phyloP scores from a whole-genome alignment of 2,888 invertebrate genomes.

The Eupithecia tripunctaria region DNA sequence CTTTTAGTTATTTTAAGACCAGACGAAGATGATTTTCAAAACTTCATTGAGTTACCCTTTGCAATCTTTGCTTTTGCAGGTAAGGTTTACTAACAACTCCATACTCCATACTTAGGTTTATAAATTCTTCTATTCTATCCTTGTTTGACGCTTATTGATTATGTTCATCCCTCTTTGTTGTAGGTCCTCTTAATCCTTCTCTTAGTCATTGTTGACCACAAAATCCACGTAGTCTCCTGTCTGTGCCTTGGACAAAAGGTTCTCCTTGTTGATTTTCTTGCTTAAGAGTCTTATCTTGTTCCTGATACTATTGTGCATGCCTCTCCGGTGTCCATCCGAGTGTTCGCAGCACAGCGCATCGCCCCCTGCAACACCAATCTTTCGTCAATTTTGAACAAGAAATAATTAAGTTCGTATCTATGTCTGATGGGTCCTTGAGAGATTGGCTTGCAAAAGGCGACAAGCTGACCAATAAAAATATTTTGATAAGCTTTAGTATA shows the following conservation, averaged over 20 bases:
- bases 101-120: not conserved
- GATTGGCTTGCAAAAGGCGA: slow-evolving; percentile 69
- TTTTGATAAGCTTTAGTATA: slow-evolving; percentile 14
- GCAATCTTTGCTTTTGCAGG: too few species aligned
- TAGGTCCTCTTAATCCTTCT: too few species aligned
- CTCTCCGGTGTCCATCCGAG: slow-evolving; percentile 70
- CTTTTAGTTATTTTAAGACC: not conserved
- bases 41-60: not conserved
- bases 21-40: not conserved
- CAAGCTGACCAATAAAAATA: slow-evolving; percentile 41
- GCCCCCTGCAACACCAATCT: slow-evolving; percentile 80
- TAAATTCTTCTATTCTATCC: not conserved
- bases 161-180: not conserved
- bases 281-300: slow-evolving; percentile 64
- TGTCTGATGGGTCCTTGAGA: slow-evolving; percentile 27
- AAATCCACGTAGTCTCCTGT: slow-evolving; percentile 75
- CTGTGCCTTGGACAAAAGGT: slow-evolving; percentile 62
- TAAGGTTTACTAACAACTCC: too few species aligned
- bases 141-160: not conserved
- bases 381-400: slow-evolving; percentile 45
- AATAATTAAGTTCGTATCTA: slow-evolving; percentile 1
- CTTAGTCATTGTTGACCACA: slow-evolving; percentile 77
- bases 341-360: slow-evolving; percentile 65
- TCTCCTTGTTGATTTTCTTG: slow-evolving; percentile 68
- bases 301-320: slow-evolving; percentile 64